A percentile compares a stretch with the other conserved stretches of the same genome.
phyloP scores from a whole-genome alignment of 2,888 invertebrate genomes.

The Rapana venosa region DNA sequence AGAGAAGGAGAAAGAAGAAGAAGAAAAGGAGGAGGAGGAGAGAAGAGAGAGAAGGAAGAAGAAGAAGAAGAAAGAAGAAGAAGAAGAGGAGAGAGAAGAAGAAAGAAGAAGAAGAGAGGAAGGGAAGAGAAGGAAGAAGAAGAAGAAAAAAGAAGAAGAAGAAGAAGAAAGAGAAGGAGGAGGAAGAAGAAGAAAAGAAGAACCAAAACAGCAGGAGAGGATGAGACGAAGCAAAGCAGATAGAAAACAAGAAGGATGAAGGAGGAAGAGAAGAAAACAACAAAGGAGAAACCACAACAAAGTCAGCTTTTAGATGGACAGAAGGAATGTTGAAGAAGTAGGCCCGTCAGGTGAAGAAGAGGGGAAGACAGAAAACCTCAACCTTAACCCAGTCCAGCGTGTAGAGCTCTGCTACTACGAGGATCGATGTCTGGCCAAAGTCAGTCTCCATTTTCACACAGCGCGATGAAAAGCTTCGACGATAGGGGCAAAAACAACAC shows the following conservation, averaged over 20 bases:
- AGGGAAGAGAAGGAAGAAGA: background rate
- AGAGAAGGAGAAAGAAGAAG: constrained; percentile 15
- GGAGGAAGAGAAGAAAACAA: background rate
- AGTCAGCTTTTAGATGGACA: too few relatives aligned
- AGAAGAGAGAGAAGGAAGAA: too few relatives aligned
- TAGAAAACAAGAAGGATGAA: background rate
- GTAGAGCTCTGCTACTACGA: too few relatives aligned
- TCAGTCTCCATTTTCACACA: constrained; percentile 5
- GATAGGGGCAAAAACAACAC: constrained; percentile 1
- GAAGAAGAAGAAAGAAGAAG: too few relatives aligned
- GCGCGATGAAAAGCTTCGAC: constrained; percentile 16
- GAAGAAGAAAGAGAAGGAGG: background rate
- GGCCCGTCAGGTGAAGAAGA: too few relatives aligned
- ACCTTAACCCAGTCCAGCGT: too few relatives aligned
- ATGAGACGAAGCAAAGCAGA: background rate
- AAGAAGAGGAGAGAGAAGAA: constrained; percentile 4
- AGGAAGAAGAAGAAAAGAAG: background rate
- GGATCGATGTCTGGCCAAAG: background rate
- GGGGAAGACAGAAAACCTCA: too few relatives aligned
- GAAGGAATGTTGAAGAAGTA: too few relatives aligned
- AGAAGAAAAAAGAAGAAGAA: background rate
- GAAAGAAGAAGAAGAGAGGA: background rate
- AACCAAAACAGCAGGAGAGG: background rate
- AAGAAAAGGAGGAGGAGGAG: background rate
- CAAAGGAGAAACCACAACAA: too few relatives aligned